These are phyloP conservation scores for Akabosia matsudoensis DNA, from an alignment of 1,140 invertebrate species.

Conservation along the genomic window DNA sequence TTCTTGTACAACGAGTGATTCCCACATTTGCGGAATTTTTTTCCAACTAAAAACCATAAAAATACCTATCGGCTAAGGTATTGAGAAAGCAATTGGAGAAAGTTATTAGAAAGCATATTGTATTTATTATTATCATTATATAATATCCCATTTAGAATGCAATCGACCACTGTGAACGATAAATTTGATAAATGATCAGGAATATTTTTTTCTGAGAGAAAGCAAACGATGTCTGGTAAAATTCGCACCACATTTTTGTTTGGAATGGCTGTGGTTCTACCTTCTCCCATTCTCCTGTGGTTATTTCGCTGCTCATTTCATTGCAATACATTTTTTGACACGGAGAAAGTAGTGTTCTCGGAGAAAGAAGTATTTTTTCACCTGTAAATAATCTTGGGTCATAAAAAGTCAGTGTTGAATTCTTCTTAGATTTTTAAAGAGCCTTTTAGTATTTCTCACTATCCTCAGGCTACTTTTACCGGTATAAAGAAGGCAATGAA, in stretches of 20 bases:
- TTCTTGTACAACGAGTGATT: too few species aligned
- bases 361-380: too few species aligned
- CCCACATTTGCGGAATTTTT: constrained; percentile 7
- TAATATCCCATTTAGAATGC: background rate
- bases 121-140: background rate
- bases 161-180: constrained; percentile 23
- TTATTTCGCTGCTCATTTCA: background rate
- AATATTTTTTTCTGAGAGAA: constrained; percentile 16
- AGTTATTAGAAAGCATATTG: background rate
- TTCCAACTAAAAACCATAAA: constrained; percentile 8
- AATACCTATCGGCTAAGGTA: background rate
- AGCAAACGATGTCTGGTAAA: too few species aligned
- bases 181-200: constrained; percentile 23
- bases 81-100: too few species aligned
- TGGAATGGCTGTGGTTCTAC: background rate
- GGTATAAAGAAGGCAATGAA: too few species aligned
- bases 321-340: background rate
- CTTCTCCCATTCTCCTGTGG: background rate
- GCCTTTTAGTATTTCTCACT: too few species aligned
- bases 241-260: too few species aligned
- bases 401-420: constrained; percentile 21
- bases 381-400: constrained; percentile 20
- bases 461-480: too few species aligned
- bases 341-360: constrained; percentile 4
- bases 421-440: too few species aligned